Evolutionary conservation across 2,888 invertebrate species (phyloP).

Genomic region (Gibbula magus): DNA sequence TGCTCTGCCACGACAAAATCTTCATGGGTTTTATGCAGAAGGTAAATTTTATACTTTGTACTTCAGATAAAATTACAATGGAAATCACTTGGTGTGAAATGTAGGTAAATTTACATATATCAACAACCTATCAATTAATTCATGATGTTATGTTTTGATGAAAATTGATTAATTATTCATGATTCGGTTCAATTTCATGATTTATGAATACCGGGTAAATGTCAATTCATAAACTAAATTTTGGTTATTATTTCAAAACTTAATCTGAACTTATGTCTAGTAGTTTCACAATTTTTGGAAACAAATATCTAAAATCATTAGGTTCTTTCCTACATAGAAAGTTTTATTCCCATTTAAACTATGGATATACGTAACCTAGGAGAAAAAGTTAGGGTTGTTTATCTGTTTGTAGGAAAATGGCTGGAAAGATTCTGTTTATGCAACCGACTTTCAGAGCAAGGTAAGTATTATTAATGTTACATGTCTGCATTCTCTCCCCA

Average conservation of each 20-base stretch:
- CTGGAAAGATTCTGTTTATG: constrained; percentile 86
- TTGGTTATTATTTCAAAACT: no score
- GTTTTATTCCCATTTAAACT: no score
- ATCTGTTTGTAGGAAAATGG: constrained; percentile 80
- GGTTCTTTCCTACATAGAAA: no score
- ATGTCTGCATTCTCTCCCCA: no score
- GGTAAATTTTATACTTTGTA: constrained; percentile 45
- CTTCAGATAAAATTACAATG: background rate
- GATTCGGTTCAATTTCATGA: no score
- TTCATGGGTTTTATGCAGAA: constrained; percentile 86
- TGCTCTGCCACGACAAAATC: constrained; percentile 84
- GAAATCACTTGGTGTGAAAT: background rate
- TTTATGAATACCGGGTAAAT: no score
- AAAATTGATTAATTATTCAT: no score
- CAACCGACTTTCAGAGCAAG: constrained; percentile 80
- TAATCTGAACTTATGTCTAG: no score
- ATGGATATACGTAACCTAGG: background rate
- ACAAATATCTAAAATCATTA: no score
- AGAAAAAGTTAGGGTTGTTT: background rate
- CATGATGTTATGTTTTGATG: no score
- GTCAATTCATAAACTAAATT: no score
- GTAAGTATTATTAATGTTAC: constrained; percentile 44
- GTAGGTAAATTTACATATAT: background rate
- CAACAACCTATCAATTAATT: background rate
- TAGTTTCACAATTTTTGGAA: no score